A percentile compares a stretch with the other conserved stretches of the same genome.
Conservation (phyloP, 2,113 vertebrate species). For the Semnornis frantzii region DNA sequence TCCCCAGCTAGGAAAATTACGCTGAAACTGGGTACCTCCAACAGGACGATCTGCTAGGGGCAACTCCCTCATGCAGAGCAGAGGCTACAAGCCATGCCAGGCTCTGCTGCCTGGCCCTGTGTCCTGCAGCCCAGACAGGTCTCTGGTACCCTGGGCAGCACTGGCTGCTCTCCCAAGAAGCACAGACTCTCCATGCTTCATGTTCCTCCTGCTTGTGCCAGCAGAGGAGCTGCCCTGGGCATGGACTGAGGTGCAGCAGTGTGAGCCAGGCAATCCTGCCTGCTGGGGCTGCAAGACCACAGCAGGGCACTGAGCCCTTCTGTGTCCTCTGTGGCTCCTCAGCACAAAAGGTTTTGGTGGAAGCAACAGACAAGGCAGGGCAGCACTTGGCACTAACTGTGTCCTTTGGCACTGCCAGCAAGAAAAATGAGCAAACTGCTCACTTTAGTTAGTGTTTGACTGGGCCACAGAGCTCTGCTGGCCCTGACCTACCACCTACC, state of each 20-base stretch:
- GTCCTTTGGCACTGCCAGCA: too few relatives aligned
- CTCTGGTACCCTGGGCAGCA: neutral
- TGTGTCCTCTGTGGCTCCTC: too few relatives aligned
- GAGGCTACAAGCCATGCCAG: neutral
- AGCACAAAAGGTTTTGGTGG: too few relatives aligned
- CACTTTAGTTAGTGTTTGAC: too few relatives aligned
- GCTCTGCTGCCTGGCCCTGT: neutral
- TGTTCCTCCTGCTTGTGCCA: neutral
- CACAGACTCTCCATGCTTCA: neutral
- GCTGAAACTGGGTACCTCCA: neutral
- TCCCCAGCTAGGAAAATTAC: neutral
- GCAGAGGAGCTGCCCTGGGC: neutral
- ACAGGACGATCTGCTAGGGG: neutral
- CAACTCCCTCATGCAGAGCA: neutral
- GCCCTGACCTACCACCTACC: too few relatives aligned
- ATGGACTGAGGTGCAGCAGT: fast-evolving
- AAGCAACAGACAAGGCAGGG: too few relatives aligned
- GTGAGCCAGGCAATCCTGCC: too few relatives aligned
- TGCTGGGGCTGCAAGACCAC: too few relatives aligned
- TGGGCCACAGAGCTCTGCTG: too few relatives aligned
- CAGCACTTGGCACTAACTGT: too few relatives aligned
- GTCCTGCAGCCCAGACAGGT: neutral
- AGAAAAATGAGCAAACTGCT: too few relatives aligned
- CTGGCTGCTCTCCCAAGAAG: neutral
- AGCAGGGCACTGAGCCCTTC: too few relatives aligned